Percentiles rank a stretch among this genome's conserved stretches.
These are phyloP conservation scores for Hydrophis major DNA, from an alignment of 2,797 vertebrate genomes.

Conservation along the genomic window DNA sequence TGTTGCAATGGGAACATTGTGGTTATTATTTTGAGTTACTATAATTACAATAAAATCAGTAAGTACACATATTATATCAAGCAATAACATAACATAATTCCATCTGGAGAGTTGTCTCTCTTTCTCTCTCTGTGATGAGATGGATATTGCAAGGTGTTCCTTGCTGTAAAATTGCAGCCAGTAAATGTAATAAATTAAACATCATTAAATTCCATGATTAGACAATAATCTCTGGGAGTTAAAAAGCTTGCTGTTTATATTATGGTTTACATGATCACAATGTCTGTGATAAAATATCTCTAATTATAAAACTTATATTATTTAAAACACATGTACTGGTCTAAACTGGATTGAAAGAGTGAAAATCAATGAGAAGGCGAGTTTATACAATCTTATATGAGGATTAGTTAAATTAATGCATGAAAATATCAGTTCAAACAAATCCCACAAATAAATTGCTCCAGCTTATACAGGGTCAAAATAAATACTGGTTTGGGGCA, in stretches of 20 bases:
- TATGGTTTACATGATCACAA: slow-evolving; percentile 23
- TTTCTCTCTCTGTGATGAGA: not conserved
- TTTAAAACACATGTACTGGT: slow-evolving; percentile 16
- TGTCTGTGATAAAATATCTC: slow-evolving; percentile 19
- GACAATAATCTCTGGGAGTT: slow-evolving; percentile 21
- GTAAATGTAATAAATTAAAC: slow-evolving; percentile 3
- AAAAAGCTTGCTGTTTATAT: slow-evolving; percentile 32
- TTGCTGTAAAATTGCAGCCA: slow-evolving; percentile 44
- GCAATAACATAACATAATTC: not conserved
- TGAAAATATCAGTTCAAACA: slow-evolving; percentile 24
- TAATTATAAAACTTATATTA: slow-evolving; percentile 25
- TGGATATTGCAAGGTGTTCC: slow-evolving; percentile 45
- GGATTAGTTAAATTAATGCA: slow-evolving; percentile 26
- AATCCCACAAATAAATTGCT: not conserved
- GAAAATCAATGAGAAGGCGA: slow-evolving; percentile 9
- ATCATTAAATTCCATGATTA: slow-evolving; percentile 9
- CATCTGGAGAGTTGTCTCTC: not conserved
- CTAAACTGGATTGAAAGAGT: slow-evolving; percentile 33
- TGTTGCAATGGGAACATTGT: not conserved
- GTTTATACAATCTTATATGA: slow-evolving; percentile 19
- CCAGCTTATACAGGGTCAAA: slow-evolving; percentile 25
- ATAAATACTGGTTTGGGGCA: slow-evolving; percentile 52
- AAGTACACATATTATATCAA: slow-evolving; percentile 8
- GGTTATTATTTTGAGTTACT: not conserved
- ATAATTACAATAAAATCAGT: slow-evolving; percentile 1